Percentiles rank a stretch among this genome's conserved stretches.
phyloP scores from a whole-genome alignment of 2,888 invertebrate genomes.

The Parnassius smintheus region DNA sequence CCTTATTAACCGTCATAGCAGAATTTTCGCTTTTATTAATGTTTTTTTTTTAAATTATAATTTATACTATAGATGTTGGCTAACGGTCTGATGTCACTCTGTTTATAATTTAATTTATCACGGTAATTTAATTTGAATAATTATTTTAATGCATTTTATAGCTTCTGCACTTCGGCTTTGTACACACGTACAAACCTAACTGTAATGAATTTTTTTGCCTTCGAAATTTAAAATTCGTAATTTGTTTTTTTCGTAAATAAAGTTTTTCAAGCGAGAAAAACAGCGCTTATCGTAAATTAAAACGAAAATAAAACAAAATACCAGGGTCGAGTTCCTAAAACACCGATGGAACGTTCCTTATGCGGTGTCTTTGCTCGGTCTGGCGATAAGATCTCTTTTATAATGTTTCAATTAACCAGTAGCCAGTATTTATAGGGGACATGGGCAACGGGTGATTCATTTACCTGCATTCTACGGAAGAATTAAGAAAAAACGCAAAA shows the following conservation, averaged over 20 bases:
- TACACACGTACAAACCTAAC: conserved; percentile 10
- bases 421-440: conserved; percentile 76
- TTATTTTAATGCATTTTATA: conserved; percentile 9
- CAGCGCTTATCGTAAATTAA: conserved; percentile 33
- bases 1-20: too few species aligned
- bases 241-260: conserved; percentile 18
- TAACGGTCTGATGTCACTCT: conserved; percentile 10
- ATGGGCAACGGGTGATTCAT: conserved; percentile 58
- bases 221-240: conserved; percentile 15
- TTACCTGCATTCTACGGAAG: conserved; percentile 52
- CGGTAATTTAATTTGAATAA: conserved; percentile 6
- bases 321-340: conserved; percentile 52
- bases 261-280: conserved; percentile 26
- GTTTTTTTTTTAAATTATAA: not conserved
- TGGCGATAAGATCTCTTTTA: conserved; percentile 70
- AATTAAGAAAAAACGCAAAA: conserved; percentile 52
- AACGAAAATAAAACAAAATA: conserved; percentile 41
- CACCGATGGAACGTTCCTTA: conserved; percentile 44
- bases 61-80: not conserved
- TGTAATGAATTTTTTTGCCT: conserved; percentile 10
- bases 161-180: conserved; percentile 10
- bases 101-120: conserved; percentile 1
- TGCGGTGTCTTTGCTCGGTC: conserved; percentile 61
- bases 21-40: too few species aligned
- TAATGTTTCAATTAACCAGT: conserved; percentile 81